phyloP scores from a whole-genome alignment of 2,888 invertebrate genomes.

The Sphaerophoria taeniata region DNA sequence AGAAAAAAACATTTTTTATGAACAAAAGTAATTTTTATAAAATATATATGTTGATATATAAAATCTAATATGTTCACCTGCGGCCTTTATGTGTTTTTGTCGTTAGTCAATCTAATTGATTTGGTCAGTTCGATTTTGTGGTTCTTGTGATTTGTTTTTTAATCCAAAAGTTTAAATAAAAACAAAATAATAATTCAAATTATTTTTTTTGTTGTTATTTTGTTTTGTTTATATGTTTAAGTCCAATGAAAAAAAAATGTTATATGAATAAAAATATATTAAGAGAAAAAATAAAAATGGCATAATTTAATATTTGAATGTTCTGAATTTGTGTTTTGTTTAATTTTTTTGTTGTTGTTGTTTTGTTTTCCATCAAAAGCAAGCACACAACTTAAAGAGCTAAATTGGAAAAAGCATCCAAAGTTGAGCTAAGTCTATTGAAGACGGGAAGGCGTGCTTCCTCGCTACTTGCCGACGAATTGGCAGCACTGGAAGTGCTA shows the following conservation, averaged over 20 bases:
- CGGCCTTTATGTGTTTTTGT: conserved; percentile 49
- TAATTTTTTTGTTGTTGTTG: background rate
- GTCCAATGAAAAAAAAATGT: conserved; percentile 58
- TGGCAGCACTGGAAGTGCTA: conserved; percentile 69
- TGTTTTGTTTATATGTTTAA: conserved; percentile 37
- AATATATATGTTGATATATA: conserved; percentile 69
- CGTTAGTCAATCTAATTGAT: conserved; percentile 69
- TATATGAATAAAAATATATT: no score
- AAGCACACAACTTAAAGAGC: conserved; percentile 77
- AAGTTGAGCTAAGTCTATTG: conserved; percentile 86
- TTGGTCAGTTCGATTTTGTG: conserved; percentile 68
- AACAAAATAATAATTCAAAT: conserved; percentile 21
- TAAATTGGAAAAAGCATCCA: conserved; percentile 80
- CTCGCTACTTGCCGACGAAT: conserved; percentile 79
- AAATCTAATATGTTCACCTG: conserved; percentile 70
- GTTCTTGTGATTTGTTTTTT: conserved; percentile 35
- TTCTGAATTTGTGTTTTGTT: conserved; percentile 9
- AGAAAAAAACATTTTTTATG: conserved; percentile 56
- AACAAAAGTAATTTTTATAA: conserved; percentile 69
- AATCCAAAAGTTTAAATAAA: conserved; percentile 56
- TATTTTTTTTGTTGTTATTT: conserved; percentile 43
- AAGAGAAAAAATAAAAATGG: conserved; percentile 43
- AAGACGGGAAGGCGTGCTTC: conserved; percentile 92
- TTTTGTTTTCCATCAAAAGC: background rate
- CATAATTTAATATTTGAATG: conserved; percentile 35